A percentile compares a stretch with the other conserved stretches of the same genome.
phyloP scores from a whole-genome alignment of 2,797 vertebrate species.

The Crenichthys baileyi region DNA sequence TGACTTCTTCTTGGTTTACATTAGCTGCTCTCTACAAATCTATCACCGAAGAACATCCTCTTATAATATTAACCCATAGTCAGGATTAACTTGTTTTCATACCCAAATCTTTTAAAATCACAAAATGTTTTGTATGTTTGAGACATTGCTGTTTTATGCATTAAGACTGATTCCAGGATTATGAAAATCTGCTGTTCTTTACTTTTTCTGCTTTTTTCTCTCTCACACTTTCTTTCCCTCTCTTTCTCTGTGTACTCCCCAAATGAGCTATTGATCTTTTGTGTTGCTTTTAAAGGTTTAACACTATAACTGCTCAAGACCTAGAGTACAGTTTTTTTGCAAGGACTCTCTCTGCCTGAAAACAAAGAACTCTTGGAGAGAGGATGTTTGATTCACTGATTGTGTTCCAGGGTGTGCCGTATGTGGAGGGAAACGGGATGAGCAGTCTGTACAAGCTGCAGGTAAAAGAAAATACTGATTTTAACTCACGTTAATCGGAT shows the following conservation, averaged over 20 bases:
- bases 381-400: slow-evolving; percentile 37
- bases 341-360: slow-evolving; percentile 28
- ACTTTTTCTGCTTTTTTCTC: slow-evolving; percentile 28
- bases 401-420: slow-evolving; percentile 85
- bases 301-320: slow-evolving; percentile 45
- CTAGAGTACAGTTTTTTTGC: slow-evolving; percentile 49
- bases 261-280: slow-evolving; percentile 71
- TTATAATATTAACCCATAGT: slow-evolving; percentile 45
- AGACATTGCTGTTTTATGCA: slow-evolving; percentile 40
- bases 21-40: slow-evolving; percentile 52
- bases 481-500: slow-evolving; percentile 9
- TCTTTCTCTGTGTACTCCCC: slow-evolving; percentile 54
- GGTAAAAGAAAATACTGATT: slow-evolving; percentile 80
- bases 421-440: slow-evolving; percentile 93
- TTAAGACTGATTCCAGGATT: slow-evolving; percentile 39
- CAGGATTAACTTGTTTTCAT: slow-evolving; percentile 41
- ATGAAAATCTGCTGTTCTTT: slow-evolving; percentile 42
- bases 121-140: slow-evolving; percentile 46
- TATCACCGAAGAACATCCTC: slow-evolving; percentile 54
- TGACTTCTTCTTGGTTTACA: slow-evolving; percentile 64
- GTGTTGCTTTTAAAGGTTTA: slow-evolving; percentile 71
- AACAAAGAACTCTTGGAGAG: slow-evolving; percentile 26
- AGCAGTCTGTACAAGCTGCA: slow-evolving; percentile 97
- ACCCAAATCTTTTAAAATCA: slow-evolving; percentile 52
- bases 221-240: slow-evolving; percentile 21